Evolutionary conservation across 2,113 vertebrate species (phyloP), one percentile per base, ranked within the genome.

Genomic region (Periophthalmus modestus): DNA sequence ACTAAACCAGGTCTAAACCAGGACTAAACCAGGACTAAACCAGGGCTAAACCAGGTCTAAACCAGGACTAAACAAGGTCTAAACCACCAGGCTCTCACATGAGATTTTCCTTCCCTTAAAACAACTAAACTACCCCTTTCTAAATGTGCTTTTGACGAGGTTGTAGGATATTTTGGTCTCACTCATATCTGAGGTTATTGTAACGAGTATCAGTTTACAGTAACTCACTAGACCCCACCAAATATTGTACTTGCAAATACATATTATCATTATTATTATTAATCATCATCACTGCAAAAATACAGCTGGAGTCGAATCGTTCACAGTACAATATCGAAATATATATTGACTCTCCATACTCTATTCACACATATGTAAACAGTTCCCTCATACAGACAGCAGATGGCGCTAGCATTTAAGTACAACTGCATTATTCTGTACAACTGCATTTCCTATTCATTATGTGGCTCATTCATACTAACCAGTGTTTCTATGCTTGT

Each of bases 301-400:
- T 0, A 65, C 62, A 6, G 46, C 68, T 18, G 68, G 50, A 71
- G 73, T 21, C 46, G 33, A 77, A 67, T 77, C 79, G 18, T 77
- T 82, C 71, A 74, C 80, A 77, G 68, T 52, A 65, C 52, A 4
- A 73, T 66, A 67, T 14, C 55, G 1, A 78, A 63, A 68, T 68
- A 34, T 67, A 67, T 67, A 67, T 67, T 46, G n/a, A 48, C 23
- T 46, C 39, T 48, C 43, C 43, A 47, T 24, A 67, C 66, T 19
- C 62, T 65, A 65, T 65, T 65, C 62, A 65, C 62, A 65, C 12
- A 65, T 39, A 65, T 65, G 62, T 65, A 65, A 65, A 65, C 62
- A 65, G 62, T 65, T 43, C 62, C 62, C 62, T 65, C 62, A 39
- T n/a, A 36, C 62, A 34, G 62, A 43, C 62, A 39, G 62, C 34